Percentiles rank a stretch among this genome's conserved stretches.
These are phyloP conservation scores for Tupiocoris notatus DNA, from an alignment of 2,888 invertebrate species.

Conservation along the genomic window DNA sequence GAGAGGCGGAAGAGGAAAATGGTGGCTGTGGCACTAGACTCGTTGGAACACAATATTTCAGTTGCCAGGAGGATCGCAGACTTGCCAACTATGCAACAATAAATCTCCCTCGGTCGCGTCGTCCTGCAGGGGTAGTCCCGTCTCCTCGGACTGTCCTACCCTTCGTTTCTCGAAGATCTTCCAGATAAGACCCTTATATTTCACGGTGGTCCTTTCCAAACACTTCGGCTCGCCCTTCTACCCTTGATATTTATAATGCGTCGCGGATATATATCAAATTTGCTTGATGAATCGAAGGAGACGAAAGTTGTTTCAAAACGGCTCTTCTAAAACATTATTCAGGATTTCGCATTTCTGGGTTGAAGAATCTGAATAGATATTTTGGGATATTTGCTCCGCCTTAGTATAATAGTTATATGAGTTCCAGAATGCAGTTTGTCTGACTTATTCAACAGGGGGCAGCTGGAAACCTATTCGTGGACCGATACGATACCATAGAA, in stretches of 20 bases:
- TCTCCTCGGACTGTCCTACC: background rate
- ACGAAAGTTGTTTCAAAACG: too few species aligned
- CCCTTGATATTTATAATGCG: constrained; percentile 8
- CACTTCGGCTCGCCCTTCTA: constrained; percentile 6
- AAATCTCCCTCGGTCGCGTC: constrained; percentile 27
- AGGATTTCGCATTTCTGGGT: too few species aligned
- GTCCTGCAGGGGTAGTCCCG: constrained; percentile 16
- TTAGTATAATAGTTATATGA: too few species aligned
- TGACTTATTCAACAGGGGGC: too few species aligned
- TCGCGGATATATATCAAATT: constrained; percentile 11
- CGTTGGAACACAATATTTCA: constrained; percentile 31
- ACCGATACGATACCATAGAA: too few species aligned
- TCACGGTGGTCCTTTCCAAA: constrained; percentile 38
- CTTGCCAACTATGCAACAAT: constrained; percentile 40
- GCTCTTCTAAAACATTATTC: too few species aligned
- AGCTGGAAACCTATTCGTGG: too few species aligned
- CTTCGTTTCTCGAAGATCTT: constrained; percentile 25
- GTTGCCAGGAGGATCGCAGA: constrained; percentile 39
- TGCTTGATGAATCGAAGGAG: background rate
- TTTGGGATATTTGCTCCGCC: too few species aligned
- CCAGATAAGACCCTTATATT: constrained; percentile 37
- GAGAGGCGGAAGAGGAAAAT: constrained; percentile 4
- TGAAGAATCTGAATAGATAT: too few species aligned
- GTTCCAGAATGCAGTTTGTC: too few species aligned
- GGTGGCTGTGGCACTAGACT: background rate